Evolutionary conservation across 2,888 invertebrate species (phyloP), one percentile per base, ranked within the genome.

Genomic region (Heteromyza rotundicornis): DNA sequence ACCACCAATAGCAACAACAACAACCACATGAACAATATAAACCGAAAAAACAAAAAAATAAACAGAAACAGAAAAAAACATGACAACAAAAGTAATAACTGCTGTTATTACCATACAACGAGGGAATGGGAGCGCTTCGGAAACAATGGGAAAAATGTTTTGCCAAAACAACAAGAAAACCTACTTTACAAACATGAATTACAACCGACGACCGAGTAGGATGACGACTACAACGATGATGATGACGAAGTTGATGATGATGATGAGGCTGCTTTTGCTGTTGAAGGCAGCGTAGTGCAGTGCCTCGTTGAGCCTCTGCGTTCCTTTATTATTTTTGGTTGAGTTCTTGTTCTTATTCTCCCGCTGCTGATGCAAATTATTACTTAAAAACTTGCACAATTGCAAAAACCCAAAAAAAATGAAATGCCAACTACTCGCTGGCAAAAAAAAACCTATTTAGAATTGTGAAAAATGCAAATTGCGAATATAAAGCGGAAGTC

Each of bases 21-120:
- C 35, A 35, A 1, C 24, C 22, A 52, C 58, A 52, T 10, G n/a
- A 59, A 22, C 35, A 23, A n/a, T n/a, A n/a, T n/a, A n/a, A n/a
- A 50, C 17, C 35, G 35, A 50, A 24, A 58, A 36, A 36, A 51
- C 40, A 40, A 40, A 7, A 40, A 10, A 20, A 5, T n/a, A 5
- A 47, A 20, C 47, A 47, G 20, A 17, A 47, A 47, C 47, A 47
- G 2, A 17, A 47, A 47, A 14, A 5, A 47, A 20, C 20, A 47
- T 19, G 20, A n/a, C 40, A 47, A 47, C 47, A 47, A 20, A 71
- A 70, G 71, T 68, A 71, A 70, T 70, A 70, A 71, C 71, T 69
- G 71, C 63, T 66, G 70, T 70, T 70, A 69, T 70, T 69, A 71
- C 69, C 70, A 69, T 8, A n/a, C 40, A 8, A n/a, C n/a, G n/a